Conservation (phyloP, 2,113 vertebrate species). For the Hyaena hyaena region DNA sequence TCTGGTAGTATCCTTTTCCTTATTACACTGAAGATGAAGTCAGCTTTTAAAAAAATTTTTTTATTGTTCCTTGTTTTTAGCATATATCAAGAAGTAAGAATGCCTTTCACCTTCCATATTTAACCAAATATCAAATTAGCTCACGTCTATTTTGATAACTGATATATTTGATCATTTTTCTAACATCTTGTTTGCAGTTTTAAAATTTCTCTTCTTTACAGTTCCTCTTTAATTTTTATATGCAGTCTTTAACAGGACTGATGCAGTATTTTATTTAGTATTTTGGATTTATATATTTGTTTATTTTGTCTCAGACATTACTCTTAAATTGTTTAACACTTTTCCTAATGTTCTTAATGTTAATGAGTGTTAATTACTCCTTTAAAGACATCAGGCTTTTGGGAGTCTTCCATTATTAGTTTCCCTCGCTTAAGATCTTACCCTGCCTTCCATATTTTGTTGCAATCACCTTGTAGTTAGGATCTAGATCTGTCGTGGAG, state of each 20-base stretch:
- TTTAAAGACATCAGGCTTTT: not conserved
- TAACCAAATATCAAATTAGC: not conserved
- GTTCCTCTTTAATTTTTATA: not conserved
- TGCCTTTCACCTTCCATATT: not conserved
- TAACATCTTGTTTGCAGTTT: not conserved
- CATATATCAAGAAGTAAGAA: not conserved
- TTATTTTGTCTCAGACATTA: not conserved
- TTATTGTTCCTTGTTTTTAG: not conserved
- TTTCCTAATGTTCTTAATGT: not conserved
- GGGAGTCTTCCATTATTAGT: not conserved
- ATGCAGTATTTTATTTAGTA: not conserved
- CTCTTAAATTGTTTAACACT: not conserved
- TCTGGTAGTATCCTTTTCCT: not conserved
- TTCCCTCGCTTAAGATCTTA: not conserved
- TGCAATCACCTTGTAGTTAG: not conserved
- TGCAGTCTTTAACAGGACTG: not conserved
- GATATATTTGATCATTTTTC: not conserved
- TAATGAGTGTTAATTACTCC: not conserved
- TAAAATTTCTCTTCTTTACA: not conserved
- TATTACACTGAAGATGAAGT: not conserved
- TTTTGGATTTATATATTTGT: not conserved
- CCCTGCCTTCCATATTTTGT: not conserved
- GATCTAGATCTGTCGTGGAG: not conserved
- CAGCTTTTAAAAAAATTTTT: not conserved
- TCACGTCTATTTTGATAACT: not conserved